Conservation (phyloP, 2,888 invertebrate genomes). For the Drosophila anomelani region DNA sequence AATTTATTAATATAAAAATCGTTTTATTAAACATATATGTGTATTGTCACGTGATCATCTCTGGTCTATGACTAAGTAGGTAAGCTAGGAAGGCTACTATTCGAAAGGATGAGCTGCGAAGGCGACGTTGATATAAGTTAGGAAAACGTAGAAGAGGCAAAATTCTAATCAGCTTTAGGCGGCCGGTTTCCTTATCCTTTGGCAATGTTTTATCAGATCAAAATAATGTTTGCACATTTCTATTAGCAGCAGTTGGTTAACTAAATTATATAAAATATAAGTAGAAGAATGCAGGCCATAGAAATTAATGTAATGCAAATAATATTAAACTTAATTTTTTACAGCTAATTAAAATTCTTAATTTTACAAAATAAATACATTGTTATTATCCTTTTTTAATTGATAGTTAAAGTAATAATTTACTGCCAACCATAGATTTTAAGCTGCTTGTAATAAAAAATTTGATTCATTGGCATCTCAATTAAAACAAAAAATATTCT, state of each 20-base stretch:
- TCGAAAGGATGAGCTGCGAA: neutral
- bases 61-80: neutral
- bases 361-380: too few relatives aligned
- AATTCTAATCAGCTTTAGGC: neutral
- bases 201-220: neutral
- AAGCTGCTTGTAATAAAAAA: neutral
- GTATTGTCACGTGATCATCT: neutral
- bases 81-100: conserved; percentile 5
- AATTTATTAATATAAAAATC: too few relatives aligned
- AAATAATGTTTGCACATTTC: neutral
- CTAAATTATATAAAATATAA: neutral
- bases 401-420: neutral
- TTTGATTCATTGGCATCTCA: neutral
- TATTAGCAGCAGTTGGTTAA: neutral
- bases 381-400: neutral
- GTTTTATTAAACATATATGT: too few relatives aligned
- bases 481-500: neutral
- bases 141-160: neutral
- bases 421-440: neutral
- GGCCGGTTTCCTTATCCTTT: neutral
- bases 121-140: conserved; percentile 6
- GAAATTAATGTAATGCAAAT: neutral
- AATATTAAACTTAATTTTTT: too few relatives aligned
- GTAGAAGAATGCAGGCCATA: too few relatives aligned
- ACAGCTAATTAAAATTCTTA: too few relatives aligned